Base-by-base conservation (phyloP, 2,888 invertebrate genomes). In the Drosophila merina region DNA sequence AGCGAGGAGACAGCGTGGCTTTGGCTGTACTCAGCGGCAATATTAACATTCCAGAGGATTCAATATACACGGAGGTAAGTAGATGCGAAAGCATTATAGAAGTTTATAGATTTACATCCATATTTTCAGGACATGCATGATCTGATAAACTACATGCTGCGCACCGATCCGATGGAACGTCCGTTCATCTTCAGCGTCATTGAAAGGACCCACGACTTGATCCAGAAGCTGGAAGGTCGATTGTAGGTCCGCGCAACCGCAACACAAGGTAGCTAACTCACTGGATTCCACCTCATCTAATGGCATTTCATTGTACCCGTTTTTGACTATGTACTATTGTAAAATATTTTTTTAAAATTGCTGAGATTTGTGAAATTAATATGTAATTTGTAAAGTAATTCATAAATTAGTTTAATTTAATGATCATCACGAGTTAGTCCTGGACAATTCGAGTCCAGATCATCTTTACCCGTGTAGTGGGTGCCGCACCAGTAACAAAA, bases 1-100 rank as follows among this genome's bases (percentile, higher is more conserved):
- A 96, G 90, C 93, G 96, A 79, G 97, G 97, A 1, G 97, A 97
- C 90, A 96, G 96, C 77, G 96, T 97, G 9, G 97, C 97, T 42
- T 92, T 97, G 74, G 97, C 97, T 60, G 96, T 96, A 36, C 93
- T 96, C 62, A 95, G 95, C 82, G 96, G 96, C 54, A 95, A 94
- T 77, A 91, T 96, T 5, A 92, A 93, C 87, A 95, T 96, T 91
- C 96, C 96, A 10, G 94, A 94, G 78, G 93, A 93, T 79, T 93
- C 94, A 1, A 94, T 94, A 63, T 96, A 94, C 89, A 92, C 93
- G 57, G 93, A 94, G 90, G 90, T 89, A 75, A 38, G 25, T 0
- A 0, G 8, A 12, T n/a, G 40, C 40, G 14, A n/a, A n/a, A n/a
- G n/a, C n/a, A n/a, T n/a, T n/a, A n/a, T n/a, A n/a, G n/a, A n/a